These are phyloP conservation scores for Antheraea mylitta DNA, from an alignment of 1,140 invertebrate species.

Conservation along the genomic window DNA sequence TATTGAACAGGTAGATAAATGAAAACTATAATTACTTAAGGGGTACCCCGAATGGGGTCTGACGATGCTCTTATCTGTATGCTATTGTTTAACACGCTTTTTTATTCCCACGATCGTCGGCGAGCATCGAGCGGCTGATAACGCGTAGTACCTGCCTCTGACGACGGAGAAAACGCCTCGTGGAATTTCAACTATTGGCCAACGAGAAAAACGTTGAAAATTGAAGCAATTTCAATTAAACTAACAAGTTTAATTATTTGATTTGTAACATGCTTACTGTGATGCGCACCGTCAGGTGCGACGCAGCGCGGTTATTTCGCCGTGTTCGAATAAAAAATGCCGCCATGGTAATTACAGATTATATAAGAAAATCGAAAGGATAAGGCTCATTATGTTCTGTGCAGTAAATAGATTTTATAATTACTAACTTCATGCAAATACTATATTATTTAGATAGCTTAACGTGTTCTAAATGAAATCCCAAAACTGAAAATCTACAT, in stretches of 20 bases:
- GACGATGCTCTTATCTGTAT: slow-evolving; percentile 64
- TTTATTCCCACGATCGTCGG: slow-evolving; percentile 71
- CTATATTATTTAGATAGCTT: neutral
- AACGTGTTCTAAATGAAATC: neutral
- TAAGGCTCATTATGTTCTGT: neutral
- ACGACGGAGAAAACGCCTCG: slow-evolving; percentile 21
- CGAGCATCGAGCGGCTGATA: slow-evolving; percentile 56
- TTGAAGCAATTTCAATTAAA: slow-evolving; percentile 7
- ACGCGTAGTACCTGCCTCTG: slow-evolving; percentile 54
- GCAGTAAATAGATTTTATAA: neutral
- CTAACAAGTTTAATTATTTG: neutral
- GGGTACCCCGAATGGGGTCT: slow-evolving; percentile 65
- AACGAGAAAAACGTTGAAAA: slow-evolving; percentile 2
- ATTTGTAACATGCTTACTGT: neutral
- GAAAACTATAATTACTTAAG: slow-evolving; percentile 51
- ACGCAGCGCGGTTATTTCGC: neutral
- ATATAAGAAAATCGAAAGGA: neutral
- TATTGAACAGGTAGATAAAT: slow-evolving; percentile 16
- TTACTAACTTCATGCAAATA: neutral
- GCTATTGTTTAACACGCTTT: slow-evolving; percentile 76
- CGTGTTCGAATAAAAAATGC: neutral
- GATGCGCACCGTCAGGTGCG: neutral
- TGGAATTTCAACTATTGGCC: slow-evolving; percentile 6
- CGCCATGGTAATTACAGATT: neutral
- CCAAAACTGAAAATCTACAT: no score